phyloP scores from a whole-genome alignment of 2,113 vertebrate genomes.

The Baryphthengus martii region DNA sequence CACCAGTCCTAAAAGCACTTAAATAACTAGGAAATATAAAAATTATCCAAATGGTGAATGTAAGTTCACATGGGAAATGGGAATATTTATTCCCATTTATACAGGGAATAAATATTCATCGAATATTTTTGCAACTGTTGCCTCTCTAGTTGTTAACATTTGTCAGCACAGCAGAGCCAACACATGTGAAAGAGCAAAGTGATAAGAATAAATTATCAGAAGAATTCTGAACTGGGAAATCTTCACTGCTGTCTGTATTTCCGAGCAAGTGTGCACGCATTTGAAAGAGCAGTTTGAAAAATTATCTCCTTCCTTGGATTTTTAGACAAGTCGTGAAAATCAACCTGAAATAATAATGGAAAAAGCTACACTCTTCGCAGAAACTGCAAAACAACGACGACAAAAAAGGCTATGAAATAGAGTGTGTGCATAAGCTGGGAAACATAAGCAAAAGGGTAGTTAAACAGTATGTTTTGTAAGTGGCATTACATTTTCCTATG shows the following conservation, averaged over 20 bases:
- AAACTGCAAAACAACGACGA: background rate
- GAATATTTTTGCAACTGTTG: background rate
- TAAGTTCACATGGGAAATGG: background rate
- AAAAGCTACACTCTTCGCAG: background rate
- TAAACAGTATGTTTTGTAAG: background rate
- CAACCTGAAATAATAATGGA: background rate
- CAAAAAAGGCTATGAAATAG: background rate
- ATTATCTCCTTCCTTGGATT: background rate
- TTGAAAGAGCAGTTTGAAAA: background rate
- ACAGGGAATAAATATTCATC: background rate
- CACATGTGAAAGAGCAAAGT: background rate
- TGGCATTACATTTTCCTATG: background rate
- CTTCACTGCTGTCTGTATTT: background rate
- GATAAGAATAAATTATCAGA: slow-evolving; percentile 8
- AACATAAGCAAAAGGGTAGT: background rate
- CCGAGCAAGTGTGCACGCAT: background rate
- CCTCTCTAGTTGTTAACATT: background rate
- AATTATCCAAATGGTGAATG: background rate
- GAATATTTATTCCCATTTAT: too few relatives aligned
- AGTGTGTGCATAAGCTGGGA: background rate
- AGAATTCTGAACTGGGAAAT: background rate
- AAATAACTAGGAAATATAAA: background rate
- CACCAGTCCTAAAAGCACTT: background rate
- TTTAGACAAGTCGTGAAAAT: background rate
- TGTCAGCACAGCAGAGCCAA: background rate